These are phyloP conservation scores for Leiothrix lutea DNA, from an alignment of 2,113 vertebrate species.

Conservation along the genomic window DNA sequence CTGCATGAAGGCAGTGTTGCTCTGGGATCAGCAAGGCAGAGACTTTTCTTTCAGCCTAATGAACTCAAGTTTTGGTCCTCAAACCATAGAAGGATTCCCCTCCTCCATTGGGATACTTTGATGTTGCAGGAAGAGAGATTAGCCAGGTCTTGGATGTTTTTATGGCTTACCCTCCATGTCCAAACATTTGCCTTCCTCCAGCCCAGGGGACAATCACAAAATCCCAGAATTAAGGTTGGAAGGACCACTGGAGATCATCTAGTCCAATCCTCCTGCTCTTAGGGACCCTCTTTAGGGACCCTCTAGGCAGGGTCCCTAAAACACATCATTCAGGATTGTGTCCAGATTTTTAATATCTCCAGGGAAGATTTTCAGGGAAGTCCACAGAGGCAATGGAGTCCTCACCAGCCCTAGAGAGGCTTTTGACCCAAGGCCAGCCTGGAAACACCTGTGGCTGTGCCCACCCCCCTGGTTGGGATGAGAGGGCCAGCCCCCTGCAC, in stretches of 20 bases:
- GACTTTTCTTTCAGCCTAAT: background rate
- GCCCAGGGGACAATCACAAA: background rate
- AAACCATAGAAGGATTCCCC: background rate
- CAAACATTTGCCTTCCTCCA: background rate
- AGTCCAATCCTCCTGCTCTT: background rate
- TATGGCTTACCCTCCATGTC: no score
- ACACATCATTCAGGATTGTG: background rate
- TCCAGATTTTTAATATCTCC: background rate
- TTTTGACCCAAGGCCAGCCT: background rate
- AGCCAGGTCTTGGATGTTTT: background rate
- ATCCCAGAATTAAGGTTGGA: background rate
- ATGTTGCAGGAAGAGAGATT: background rate
- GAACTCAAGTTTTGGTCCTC: background rate
- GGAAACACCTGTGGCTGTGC: background rate
- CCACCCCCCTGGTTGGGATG: background rate
- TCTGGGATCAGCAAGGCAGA: background rate
- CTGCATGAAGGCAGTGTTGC: background rate
- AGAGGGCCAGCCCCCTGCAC: rapidly evolving
- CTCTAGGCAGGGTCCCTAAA: background rate
- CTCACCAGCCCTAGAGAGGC: background rate
- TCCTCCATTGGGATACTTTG: background rate
- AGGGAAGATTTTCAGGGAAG: background rate
- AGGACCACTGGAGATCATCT: background rate
- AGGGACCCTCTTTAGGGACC: no score
- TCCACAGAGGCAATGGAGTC: background rate